Percentiles rank a stretch among this genome's conserved stretches.
Conservation (phyloP, 1,140 invertebrate species). For the Saccostrea cuccullata region DNA sequence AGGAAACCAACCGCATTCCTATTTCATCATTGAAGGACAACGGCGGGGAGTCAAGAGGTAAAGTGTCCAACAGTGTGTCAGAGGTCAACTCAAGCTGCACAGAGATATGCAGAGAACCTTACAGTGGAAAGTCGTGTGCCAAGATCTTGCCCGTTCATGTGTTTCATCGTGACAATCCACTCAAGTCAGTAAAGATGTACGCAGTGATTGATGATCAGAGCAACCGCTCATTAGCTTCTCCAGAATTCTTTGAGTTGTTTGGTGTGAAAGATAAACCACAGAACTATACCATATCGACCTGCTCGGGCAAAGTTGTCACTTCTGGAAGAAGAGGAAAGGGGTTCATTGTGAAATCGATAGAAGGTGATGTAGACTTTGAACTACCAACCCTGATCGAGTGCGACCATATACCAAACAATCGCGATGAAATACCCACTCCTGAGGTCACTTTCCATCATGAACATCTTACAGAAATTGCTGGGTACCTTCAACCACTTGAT, state of each 20-base stretch:
- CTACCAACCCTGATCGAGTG: conserved; percentile 47
- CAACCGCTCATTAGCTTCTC: conserved; percentile 43
- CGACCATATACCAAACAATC: conserved; percentile 29
- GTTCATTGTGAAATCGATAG: conserved; percentile 25
- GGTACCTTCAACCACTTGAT: background rate
- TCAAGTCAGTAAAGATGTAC: conserved; percentile 24
- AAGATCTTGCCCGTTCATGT: conserved; percentile 51
- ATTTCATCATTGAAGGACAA: background rate
- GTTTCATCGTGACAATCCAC: conserved; percentile 35
- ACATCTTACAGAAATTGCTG: conserved; percentile 9
- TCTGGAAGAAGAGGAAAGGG: conserved; percentile 16
- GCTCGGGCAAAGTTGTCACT: conserved; percentile 41
- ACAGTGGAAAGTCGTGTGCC: conserved; percentile 49
- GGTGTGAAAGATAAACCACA: conserved; percentile 1
- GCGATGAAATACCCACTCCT: conserved; percentile 41
- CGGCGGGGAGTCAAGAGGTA: conserved; percentile 40
- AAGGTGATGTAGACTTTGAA: background rate
- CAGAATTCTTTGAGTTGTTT: conserved; percentile 43
- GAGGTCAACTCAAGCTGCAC: conserved; percentile 47
- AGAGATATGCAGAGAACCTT: conserved; percentile 36
- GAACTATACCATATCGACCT: conserved; percentile 45
- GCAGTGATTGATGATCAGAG: conserved; percentile 56
- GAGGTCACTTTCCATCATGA: conserved; percentile 18
- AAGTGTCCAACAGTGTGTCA: background rate
- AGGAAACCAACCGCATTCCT: background rate